Evolutionary conservation across 2,888 invertebrate species (phyloP).

Genomic region (Melieria omissa): DNA sequence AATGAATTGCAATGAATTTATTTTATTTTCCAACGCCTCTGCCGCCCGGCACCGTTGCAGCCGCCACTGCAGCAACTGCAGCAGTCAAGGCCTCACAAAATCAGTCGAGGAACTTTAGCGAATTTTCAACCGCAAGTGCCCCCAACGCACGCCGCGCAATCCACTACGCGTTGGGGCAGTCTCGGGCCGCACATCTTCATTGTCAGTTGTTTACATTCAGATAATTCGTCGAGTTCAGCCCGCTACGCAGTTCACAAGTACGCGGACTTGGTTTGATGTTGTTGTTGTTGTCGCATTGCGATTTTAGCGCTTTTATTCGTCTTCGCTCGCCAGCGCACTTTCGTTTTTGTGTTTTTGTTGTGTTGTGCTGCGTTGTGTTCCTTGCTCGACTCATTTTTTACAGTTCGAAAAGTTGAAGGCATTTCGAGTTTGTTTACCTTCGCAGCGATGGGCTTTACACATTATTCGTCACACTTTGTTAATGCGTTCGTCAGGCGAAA

Average conservation of each 20-base stretch:
- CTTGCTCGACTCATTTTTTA: conserved; percentile 33
- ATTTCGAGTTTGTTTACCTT: conserved; percentile 40
- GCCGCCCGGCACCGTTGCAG: conserved; percentile 45
- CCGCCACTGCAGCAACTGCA: neutral
- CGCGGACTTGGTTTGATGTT: neutral
- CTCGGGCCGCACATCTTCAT: conserved; percentile 29
- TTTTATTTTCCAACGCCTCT: conserved; percentile 28
- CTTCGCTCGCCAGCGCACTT: neutral
- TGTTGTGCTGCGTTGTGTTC: conserved; percentile 18
- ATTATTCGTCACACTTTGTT: conserved; percentile 9
- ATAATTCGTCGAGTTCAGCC: conserved; percentile 38
- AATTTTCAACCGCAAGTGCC: conserved; percentile 26
- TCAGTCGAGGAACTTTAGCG: conserved; percentile 38
- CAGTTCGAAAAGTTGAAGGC: conserved; percentile 45
- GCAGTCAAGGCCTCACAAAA: conserved; percentile 40
- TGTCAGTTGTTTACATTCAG: conserved; percentile 41
- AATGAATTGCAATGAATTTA: conserved; percentile 34
- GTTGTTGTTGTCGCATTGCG: neutral
- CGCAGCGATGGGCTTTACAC: neutral
- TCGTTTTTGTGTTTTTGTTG: neutral
- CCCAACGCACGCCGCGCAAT: conserved; percentile 34
- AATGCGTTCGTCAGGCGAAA: conserved; percentile 5
- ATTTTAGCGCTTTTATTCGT: no score
- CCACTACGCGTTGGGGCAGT: conserved; percentile 44
- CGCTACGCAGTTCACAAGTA: conserved; percentile 19